Conservation (phyloP, 2,888 invertebrate species). For the Orthosia gracilis region DNA sequence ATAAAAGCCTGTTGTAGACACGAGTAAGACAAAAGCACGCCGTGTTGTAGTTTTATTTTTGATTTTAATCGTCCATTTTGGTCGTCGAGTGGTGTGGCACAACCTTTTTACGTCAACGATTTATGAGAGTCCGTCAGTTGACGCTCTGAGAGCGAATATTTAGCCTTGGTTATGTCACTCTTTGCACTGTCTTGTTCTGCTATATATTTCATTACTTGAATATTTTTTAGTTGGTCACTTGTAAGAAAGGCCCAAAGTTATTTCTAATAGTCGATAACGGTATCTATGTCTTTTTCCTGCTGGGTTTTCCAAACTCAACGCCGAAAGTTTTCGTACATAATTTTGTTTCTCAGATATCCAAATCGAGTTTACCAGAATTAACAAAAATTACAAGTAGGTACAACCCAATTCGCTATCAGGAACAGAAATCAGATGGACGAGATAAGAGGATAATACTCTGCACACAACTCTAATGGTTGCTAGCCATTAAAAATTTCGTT, state of each 20-base stretch:
- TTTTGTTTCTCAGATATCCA: neutral
- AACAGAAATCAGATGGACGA: constrained; percentile 45
- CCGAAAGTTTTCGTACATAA: neutral
- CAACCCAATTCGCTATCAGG: constrained; percentile 39
- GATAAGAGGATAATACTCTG: constrained; percentile 50
- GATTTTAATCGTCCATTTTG: constrained; percentile 86
- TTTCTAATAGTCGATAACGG: neutral
- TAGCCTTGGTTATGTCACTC: constrained; percentile 67
- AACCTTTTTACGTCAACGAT: constrained; percentile 79
- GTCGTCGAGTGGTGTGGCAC: constrained; percentile 76
- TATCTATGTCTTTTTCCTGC: neutral
- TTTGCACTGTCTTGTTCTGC: constrained; percentile 71
- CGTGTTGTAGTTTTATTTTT: constrained; percentile 86
- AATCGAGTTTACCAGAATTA: constrained; percentile 20
- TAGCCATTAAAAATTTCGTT: constrained; percentile 55
- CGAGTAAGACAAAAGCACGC: constrained; percentile 88
- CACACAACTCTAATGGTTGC: constrained; percentile 48
- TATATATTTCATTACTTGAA: constrained; percentile 39
- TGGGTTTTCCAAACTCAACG: neutral
- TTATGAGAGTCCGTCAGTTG: constrained; percentile 71
- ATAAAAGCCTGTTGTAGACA: constrained; percentile 88
- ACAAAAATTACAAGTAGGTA: constrained; percentile 28
- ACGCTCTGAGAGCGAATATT: constrained; percentile 67
- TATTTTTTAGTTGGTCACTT: constrained; percentile 9
- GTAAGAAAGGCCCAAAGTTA: neutral